Base-by-base conservation (phyloP, 1,140 invertebrate species). In the Drosophila equinoxialis region DNA sequence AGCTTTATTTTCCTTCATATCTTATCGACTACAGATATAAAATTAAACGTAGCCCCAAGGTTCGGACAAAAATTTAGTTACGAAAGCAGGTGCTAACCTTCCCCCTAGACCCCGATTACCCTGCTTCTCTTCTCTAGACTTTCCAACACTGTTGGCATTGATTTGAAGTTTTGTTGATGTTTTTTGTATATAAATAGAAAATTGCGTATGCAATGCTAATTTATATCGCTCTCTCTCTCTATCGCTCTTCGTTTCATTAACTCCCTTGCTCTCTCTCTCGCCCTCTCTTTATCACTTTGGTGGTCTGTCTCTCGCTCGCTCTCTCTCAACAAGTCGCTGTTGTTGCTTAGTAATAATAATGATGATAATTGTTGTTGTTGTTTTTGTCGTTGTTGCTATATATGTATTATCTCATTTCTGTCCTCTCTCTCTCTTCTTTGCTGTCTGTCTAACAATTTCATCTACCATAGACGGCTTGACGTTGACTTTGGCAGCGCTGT, bases 201-300 rank as follows among this genome's bases (percentile, higher is more conserved):
- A 91, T 91, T 91, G 90, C 90, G 90, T 91, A 91, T 83, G 85
- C 82, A 79, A 79, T 91, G 85, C 77, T 90, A 86, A 79, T 82
- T 81, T 74, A 71, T 77, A 73, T 66, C 66, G 20, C 48, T 65
- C 63, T 37, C 33, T 37, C 33, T 5, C 48, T 39, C 33, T 39
- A 8, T 66, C 65, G 64, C 35, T 70, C 71, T 39, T 62, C 48
- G 30, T 51, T 11, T 8, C 8, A 51, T 23, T 11, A 39, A 20
- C 63, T 65, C 20, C 14, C 30, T 62, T 59, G 69, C 69, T 71
- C 13, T 26, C 3, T 10, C 10, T 13, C 11, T 39, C 63, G 54
- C 20, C 14, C 60, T 42, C 54, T 45, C 68, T 64, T 51, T 59
- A 23, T 30, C 20, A n/a, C 45, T 74, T 42, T 51, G 8, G 33